phyloP scores from a whole-genome alignment of 2,888 invertebrate genomes.

The Uloborus plumipes region DNA sequence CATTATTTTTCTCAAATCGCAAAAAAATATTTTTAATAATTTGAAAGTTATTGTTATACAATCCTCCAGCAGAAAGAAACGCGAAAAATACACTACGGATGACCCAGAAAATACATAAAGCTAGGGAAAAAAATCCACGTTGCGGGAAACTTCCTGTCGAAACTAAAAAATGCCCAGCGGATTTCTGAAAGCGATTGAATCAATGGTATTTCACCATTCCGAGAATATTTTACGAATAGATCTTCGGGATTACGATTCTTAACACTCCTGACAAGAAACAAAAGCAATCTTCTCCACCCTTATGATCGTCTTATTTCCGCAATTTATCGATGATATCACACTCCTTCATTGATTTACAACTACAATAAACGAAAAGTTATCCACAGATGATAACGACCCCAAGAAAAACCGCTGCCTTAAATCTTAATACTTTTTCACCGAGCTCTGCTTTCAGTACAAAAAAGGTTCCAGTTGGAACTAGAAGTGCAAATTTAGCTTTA shows the following conservation, averaged over 20 bases:
- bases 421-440: slow-evolving; percentile 27
- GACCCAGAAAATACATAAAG: not conserved
- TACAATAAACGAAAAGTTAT: slow-evolving; percentile 64
- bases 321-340: slow-evolving; percentile 63
- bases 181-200: slow-evolving; percentile 22
- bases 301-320: slow-evolving; percentile 50
- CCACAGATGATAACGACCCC: slow-evolving; percentile 44
- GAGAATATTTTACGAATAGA: slow-evolving; percentile 41
- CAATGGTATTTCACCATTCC: slow-evolving; percentile 41
- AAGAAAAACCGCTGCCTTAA: slow-evolving; percentile 25
- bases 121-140: slow-evolving; percentile 18
- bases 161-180: slow-evolving; percentile 20
- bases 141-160: slow-evolving; percentile 7
- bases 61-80: too few relatives aligned
- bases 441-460: slow-evolving; percentile 5
- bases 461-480: too few relatives aligned
- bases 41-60: too few relatives aligned
- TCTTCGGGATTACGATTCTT: slow-evolving; percentile 43
- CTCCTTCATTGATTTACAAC: slow-evolving; percentile 57
- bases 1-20: too few relatives aligned
- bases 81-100: too few relatives aligned
- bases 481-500: too few relatives aligned
- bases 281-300: slow-evolving; percentile 53
- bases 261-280: slow-evolving; percentile 34
- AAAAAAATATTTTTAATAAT: too few relatives aligned